Conservation (phyloP, 2,888 invertebrate species). For the Desoria tigrina region DNA sequence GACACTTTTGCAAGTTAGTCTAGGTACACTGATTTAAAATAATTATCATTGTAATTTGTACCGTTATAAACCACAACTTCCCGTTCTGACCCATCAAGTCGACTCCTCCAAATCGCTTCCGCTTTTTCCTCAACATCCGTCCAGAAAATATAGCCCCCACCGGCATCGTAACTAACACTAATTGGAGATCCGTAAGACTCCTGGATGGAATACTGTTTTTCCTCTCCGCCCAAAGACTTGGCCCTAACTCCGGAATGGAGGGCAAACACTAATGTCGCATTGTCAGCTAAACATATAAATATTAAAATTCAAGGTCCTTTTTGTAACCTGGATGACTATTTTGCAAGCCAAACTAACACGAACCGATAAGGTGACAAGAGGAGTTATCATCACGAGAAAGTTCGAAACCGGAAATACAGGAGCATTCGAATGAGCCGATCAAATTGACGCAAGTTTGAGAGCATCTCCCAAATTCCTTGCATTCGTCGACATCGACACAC, state of each 20-base stretch:
- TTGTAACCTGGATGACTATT: too few relatives aligned
- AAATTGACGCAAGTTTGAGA: conserved; percentile 47
- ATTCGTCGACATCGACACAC: conserved; percentile 60
- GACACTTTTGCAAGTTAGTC: too few relatives aligned
- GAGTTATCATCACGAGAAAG: conserved; percentile 22
- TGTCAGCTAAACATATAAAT: too few relatives aligned
- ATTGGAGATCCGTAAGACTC: conserved; percentile 63
- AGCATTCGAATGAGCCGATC: conserved; percentile 37
- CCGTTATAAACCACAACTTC: conserved; percentile 44
- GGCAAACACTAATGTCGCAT: conserved; percentile 4
- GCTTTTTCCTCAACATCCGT: conserved; percentile 69
- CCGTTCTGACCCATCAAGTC: conserved; percentile 61
- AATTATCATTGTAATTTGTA: too few relatives aligned
- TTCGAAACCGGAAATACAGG: conserved; percentile 38
- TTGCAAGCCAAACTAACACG: too few relatives aligned
- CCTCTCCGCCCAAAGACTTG: neutral
- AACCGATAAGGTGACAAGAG: conserved; percentile 35
- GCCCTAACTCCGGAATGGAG: neutral
- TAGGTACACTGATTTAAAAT: too few relatives aligned
- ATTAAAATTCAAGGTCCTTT: too few relatives aligned
- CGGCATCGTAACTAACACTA: conserved; percentile 68
- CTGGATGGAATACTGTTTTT: conserved; percentile 6
- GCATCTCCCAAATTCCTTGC: conserved; percentile 43
- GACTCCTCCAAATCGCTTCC: conserved; percentile 70
- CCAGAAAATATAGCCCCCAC: conserved; percentile 72